A percentile compares a stretch with the other conserved stretches of the same genome.
phyloP scores from a whole-genome alignment of 2,113 vertebrate genomes.

The Epinephelus cyanopodus region DNA sequence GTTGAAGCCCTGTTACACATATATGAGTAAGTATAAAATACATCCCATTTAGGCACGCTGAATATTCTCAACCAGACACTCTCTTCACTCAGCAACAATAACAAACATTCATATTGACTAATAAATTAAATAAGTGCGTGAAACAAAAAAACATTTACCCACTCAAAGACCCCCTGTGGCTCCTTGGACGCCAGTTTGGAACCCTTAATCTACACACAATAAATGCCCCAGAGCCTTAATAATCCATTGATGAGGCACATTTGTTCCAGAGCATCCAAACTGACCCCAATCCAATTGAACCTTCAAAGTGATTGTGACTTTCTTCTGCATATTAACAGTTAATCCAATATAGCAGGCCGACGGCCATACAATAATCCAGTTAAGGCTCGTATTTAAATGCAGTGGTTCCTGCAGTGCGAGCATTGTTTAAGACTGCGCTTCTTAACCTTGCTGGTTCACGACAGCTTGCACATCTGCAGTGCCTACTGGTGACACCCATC shows the following conservation, averaged over 20 bases:
- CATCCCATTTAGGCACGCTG: not conserved
- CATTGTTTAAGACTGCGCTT: not conserved
- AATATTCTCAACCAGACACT: not conserved
- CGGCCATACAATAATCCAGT: conserved; percentile 43
- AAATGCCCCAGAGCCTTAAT: conserved; percentile 23
- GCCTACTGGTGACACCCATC: not conserved
- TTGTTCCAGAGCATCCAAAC: conserved; percentile 22
- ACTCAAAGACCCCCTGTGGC: conserved; percentile 2
- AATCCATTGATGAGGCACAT: conserved; percentile 28
- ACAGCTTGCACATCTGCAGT: not conserved
- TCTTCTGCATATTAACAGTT: conserved; percentile 48
- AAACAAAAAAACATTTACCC: not conserved
- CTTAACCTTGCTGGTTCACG: conserved; percentile 1
- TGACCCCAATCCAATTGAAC: conserved; percentile 39
- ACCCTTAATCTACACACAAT: conserved; percentile 19
- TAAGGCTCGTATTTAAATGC: conserved; percentile 27
- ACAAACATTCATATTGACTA: not conserved
- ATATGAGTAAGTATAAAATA: not conserved
- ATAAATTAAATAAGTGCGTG: not conserved
- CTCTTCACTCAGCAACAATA: not conserved
- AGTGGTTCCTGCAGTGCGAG: conserved; percentile 31
- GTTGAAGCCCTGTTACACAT: no score
- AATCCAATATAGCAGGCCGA: conserved; percentile 43
- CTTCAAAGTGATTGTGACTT: conserved; percentile 53
- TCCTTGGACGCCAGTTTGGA: not conserved